Evolutionary conservation across 2,888 invertebrate genomes (phyloP), one percentile per base, ranked within the genome.

Genomic region (Drosophila nr. fundita): DNA sequence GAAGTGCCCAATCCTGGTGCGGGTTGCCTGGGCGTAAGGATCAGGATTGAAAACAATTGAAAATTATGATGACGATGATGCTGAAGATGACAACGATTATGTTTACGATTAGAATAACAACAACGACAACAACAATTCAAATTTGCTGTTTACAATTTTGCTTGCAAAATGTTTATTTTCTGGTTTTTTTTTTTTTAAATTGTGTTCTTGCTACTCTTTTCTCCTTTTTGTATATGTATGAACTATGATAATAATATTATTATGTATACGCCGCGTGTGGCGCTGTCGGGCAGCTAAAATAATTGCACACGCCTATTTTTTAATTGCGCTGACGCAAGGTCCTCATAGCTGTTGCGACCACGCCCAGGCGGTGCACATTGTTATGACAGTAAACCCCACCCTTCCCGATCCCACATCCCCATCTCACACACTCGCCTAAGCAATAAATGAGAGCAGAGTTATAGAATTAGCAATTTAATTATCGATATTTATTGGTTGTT

Each of bases 141-240:
- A 75, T 57, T 74, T 71, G 60, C 59, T 70, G 74, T 80, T 77
- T 38, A 76, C 34, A 40, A 64, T 79, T 85, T 84, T 75, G 86
- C 89, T 85, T 87, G 89, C 85, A 76, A 82, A 87, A 76, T 76
- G 42, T 69, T 67, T 45, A 45, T 24, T 45, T 45, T 84, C 74
- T 62, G 21, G 30, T 30, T 38, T 29, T 55, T 15, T 29, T n/a
- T n/a, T 21, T 53, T n/a, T 50, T 38, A 2, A 29, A 78, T 72
- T 84, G 89, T 84, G 87, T 84, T 85, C 88, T 87, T 87, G 86
- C 82, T 76, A 82, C 70, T 70, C 50, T 70, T 73, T 76, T 45
- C 69, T 67, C 67, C 70, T 62, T 71, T 73, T 77, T 78, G 57
- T 77, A 73, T 76, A 73, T 76, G 72, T 87, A 82, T 67, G 64